Conservation (phyloP, 2,797 vertebrate species). For the Sciurus vulgaris region DNA sequence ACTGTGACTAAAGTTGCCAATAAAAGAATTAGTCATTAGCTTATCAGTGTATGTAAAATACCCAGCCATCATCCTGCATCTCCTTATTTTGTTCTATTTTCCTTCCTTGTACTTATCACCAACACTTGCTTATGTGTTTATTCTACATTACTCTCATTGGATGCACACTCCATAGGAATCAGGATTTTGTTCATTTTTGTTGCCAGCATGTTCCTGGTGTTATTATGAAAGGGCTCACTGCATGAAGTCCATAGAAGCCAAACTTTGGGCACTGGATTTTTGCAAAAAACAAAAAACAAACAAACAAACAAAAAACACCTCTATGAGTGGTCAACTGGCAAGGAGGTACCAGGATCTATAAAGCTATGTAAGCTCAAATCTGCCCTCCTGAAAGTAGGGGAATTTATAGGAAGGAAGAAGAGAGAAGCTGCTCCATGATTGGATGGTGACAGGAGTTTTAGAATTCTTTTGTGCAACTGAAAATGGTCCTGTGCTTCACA, state of each 20-base stretch:
- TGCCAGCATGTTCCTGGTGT: not conserved
- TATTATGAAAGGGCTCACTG: too few relatives aligned
- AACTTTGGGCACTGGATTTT: not conserved
- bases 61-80: accelerated
- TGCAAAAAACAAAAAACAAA: not conserved
- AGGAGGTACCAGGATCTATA: not conserved
- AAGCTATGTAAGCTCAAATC: not conserved
- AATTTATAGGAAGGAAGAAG: not conserved
- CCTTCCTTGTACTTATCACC: not conserved
- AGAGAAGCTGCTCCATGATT: not conserved
- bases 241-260: too few relatives aligned
- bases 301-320: not conserved
- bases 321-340: not conserved
- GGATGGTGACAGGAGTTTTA: not conserved
- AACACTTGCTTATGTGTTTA: not conserved
- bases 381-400: not conserved
- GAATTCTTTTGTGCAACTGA: not conserved
- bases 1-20: not conserved
- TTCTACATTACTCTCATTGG: not conserved
- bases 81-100: not conserved
- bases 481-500: not conserved
- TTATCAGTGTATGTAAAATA: not conserved
- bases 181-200: not conserved
- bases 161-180: not conserved
- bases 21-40: not conserved